Evolutionary conservation across 1,140 invertebrate genomes (phyloP).

Genomic region (Conus ventricosus): DNA sequence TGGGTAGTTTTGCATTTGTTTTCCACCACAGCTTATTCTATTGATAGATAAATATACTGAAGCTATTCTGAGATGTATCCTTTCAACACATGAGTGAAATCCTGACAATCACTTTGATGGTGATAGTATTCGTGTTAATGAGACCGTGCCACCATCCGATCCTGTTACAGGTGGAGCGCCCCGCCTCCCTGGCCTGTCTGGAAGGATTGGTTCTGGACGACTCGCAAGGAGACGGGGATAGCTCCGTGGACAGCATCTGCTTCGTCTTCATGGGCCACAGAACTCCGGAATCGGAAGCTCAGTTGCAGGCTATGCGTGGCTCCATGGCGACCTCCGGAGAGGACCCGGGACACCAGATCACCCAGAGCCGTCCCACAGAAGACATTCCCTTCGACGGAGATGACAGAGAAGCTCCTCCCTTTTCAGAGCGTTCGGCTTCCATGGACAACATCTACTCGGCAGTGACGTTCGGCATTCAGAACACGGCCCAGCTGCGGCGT

Average conservation of each 20-base stretch:
- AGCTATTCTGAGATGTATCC: too few relatives aligned
- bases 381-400: slow-evolving; percentile 13
- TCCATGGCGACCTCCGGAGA: too few relatives aligned
- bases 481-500: slow-evolving; percentile 43
- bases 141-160: neutral
- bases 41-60: too few relatives aligned
- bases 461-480: neutral
- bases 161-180: slow-evolving; percentile 28
- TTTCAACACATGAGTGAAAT: too few relatives aligned
- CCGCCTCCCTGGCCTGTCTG: slow-evolving; percentile 18
- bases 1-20: too few relatives aligned
- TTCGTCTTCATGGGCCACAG: slow-evolving; percentile 42
- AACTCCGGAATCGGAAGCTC: neutral
- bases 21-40: too few relatives aligned
- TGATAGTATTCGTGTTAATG: too few relatives aligned
- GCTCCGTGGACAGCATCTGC: slow-evolving; percentile 65
- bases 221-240: neutral
- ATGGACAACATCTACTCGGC: slow-evolving; percentile 32
- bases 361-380: slow-evolving; percentile 6
- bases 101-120: too few relatives aligned
- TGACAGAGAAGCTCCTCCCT: neutral
- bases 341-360: slow-evolving; percentile 7
- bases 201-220: slow-evolving; percentile 2
- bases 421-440: slow-evolving; percentile 40
- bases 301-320: neutral